Evolutionary conservation across 2,888 invertebrate species (phyloP).

Genomic region (Drosophila leonis): DNA sequence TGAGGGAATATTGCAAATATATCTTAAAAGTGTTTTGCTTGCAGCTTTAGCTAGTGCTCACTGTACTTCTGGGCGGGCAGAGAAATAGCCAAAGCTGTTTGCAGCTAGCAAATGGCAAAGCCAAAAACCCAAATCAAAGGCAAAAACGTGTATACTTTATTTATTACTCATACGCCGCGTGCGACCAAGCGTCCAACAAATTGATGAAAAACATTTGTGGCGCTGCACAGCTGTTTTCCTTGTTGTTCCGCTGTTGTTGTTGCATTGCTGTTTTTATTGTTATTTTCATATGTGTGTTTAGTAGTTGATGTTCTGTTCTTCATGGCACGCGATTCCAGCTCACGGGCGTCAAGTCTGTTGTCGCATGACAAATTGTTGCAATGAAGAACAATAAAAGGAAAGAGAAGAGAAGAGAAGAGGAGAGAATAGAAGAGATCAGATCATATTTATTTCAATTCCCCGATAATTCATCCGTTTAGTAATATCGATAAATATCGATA

Average conservation of each 20-base stretch:
- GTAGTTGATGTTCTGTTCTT: background rate
- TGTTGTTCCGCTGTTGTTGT: background rate
- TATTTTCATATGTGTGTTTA: background rate
- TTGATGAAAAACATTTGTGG: slow-evolving; percentile 44
- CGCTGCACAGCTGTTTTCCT: slow-evolving; percentile 25
- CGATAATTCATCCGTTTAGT: too few relatives aligned
- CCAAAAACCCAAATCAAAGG: slow-evolving; percentile 27
- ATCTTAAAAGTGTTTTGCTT: background rate
- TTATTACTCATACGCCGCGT: slow-evolving; percentile 61
- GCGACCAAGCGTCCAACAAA: slow-evolving; percentile 33
- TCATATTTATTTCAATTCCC: too few relatives aligned
- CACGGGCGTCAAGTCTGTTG: background rate
- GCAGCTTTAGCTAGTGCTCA: background rate
- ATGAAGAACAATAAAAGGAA: background rate
- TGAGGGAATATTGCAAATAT: background rate
- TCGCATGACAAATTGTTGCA: background rate
- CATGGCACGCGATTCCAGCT: slow-evolving; percentile 16
- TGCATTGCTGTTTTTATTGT: background rate
- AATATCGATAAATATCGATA: too few relatives aligned
- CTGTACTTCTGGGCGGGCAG: slow-evolving; percentile 5
- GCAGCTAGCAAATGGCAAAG: slow-evolving; percentile 7
- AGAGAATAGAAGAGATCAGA: too few relatives aligned
- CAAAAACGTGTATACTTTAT: slow-evolving; percentile 49
- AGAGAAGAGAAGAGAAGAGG: background rate
- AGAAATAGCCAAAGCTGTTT: background rate